A percentile compares a stretch with the other conserved stretches of the same genome.
Conservation (phyloP, 2,113 vertebrate species). For the Myrmecophaga tridactyla region DNA sequence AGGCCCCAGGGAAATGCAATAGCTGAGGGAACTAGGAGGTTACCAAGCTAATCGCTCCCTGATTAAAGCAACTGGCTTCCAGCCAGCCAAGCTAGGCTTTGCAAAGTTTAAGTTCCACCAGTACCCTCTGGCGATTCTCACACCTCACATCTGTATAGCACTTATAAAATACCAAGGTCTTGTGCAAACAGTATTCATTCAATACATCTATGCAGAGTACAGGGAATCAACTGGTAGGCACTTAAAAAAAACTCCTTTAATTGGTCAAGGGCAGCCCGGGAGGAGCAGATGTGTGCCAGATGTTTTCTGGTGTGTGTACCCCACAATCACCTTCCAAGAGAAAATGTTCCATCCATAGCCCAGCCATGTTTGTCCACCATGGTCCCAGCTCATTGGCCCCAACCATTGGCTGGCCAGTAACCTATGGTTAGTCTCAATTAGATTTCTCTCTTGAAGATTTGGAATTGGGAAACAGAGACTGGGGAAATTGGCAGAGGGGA, state of each 20-base stretch:
- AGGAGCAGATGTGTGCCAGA: neutral
- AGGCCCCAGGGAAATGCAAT: slow-evolving; percentile 5
- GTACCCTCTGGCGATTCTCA: neutral
- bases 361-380: neutral
- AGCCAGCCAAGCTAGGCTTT: neutral
- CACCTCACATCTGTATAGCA: neutral
- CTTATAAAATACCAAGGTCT: neutral
- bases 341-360: neutral
- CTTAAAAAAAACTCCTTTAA: neutral
- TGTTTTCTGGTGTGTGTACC: neutral
- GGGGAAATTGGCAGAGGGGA: neutral
- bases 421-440: neutral
- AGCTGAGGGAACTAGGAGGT: slow-evolving; percentile 32
- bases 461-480: neutral
- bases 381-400: neutral
- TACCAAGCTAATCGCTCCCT: slow-evolving; percentile 17
- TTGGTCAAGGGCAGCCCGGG: neutral
- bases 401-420: neutral
- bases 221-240: neutral
- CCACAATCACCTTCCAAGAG: neutral
- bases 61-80: slow-evolving; percentile 35
- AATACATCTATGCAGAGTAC: neutral
- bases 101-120: neutral
- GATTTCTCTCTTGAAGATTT: neutral
- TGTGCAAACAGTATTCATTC: neutral